Evolutionary conservation across 2,113 vertebrate species (phyloP).

Genomic region (Cacatua alba): DNA sequence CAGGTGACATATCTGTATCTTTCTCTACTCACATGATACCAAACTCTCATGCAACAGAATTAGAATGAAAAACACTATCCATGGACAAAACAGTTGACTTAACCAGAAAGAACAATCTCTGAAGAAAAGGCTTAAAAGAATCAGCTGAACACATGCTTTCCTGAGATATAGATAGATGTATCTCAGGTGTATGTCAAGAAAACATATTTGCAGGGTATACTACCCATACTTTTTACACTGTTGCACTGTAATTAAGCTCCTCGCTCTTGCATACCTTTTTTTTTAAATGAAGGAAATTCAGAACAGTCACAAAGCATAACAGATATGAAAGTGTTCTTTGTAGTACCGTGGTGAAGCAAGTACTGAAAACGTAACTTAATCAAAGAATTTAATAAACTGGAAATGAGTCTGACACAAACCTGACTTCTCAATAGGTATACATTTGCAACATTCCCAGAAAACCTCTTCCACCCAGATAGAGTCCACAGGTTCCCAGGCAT

Average conservation of each 20-base stretch:
- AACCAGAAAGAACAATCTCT: background rate
- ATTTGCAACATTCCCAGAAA: background rate
- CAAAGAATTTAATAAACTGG: background rate
- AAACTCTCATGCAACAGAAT: background rate
- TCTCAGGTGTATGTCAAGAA: background rate
- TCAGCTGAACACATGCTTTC: background rate
- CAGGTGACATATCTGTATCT: background rate
- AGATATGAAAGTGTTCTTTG: background rate
- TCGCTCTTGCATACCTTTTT: accelerated
- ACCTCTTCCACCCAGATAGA: background rate
- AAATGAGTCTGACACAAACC: background rate
- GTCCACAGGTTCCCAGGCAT: background rate
- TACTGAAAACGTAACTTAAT: background rate
- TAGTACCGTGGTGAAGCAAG: background rate
- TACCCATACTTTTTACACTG: background rate
- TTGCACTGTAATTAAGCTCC: background rate
- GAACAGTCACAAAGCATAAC: background rate
- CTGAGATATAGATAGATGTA: background rate
- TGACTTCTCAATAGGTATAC: background rate
- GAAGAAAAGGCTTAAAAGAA: background rate
- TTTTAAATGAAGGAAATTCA: background rate
- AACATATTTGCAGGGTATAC: background rate
- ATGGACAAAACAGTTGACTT: background rate
- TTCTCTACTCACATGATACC: background rate
- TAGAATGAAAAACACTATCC: background rate